Conservation (phyloP, 1,140 invertebrate species). For the Heliconius congener region DNA sequence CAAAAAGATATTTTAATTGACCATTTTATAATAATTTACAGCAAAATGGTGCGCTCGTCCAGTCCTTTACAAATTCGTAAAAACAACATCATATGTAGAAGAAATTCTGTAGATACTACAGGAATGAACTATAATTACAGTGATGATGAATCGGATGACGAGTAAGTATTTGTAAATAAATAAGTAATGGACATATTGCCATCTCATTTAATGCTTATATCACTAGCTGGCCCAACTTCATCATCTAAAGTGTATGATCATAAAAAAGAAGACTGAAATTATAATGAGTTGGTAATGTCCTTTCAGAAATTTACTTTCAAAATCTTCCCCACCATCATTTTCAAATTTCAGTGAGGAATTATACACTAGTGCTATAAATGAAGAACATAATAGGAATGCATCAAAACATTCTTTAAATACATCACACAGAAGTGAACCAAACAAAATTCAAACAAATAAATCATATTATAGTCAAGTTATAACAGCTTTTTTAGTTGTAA, state of each 20-base stretch:
- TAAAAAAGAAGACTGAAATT: background rate
- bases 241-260: background rate
- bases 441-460: slow-evolving; percentile 4
- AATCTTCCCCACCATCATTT: slow-evolving; percentile 62
- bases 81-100: slow-evolving; percentile 31
- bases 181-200: slow-evolving; percentile 30
- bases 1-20: too few species aligned
- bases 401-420: slow-evolving; percentile 12
- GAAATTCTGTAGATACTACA: slow-evolving; percentile 33
- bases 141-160: slow-evolving; percentile 43
- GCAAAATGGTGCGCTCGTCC: slow-evolving; percentile 42
- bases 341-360: slow-evolving; percentile 58
- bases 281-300: slow-evolving; percentile 56
- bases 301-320: slow-evolving; percentile 64
- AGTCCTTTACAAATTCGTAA: slow-evolving; percentile 40
- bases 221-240: background rate
- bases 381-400: background rate
- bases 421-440: slow-evolving; percentile 16
- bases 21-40: slow-evolving; percentile 30
- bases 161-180: slow-evolving; percentile 29
- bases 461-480: background rate
- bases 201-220: slow-evolving; percentile 35
- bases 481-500: background rate
- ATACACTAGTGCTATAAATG: slow-evolving; percentile 25
- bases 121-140: slow-evolving; percentile 21